These are phyloP conservation scores for Himalopsyche phryganea DNA, from an alignment of 1,140 invertebrate species.

Conservation along the genomic window DNA sequence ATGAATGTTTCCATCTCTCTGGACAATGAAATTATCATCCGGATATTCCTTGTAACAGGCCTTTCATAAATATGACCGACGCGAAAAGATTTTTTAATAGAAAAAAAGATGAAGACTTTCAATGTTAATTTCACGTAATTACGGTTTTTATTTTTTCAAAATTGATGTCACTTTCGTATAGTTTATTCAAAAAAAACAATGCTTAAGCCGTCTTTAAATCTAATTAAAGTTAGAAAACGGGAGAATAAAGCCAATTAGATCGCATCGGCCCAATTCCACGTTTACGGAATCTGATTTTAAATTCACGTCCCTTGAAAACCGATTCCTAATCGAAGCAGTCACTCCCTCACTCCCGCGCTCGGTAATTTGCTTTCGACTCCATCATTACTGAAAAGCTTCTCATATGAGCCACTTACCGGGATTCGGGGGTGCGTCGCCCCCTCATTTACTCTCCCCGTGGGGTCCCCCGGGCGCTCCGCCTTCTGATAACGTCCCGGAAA, in stretches of 20 bases:
- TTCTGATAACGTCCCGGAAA: conserved; percentile 32
- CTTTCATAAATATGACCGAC: no score
- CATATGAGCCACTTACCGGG: neutral
- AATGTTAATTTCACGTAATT: no score
- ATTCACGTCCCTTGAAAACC: no score
- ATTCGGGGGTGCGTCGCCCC: neutral
- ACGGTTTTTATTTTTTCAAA: no score
- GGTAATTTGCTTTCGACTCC: neutral
- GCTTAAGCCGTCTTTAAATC: neutral
- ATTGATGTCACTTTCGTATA: no score
- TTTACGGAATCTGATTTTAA: neutral
- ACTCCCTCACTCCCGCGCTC: neutral
- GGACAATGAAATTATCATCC: no score
- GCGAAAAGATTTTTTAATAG: no score
- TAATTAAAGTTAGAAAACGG: neutral
- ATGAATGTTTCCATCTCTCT: no score
- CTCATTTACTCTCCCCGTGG: neutral
- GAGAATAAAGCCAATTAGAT: neutral
- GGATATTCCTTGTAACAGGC: no score
- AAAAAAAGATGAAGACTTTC: no score
- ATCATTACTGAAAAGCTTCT: neutral
- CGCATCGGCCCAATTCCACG: neutral
- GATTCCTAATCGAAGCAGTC: neutral
- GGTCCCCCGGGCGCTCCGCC: conserved; percentile 5
- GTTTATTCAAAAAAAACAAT: no score